Conservation (phyloP, 1,140 invertebrate genomes). For the Rhyzopertha dominica region DNA sequence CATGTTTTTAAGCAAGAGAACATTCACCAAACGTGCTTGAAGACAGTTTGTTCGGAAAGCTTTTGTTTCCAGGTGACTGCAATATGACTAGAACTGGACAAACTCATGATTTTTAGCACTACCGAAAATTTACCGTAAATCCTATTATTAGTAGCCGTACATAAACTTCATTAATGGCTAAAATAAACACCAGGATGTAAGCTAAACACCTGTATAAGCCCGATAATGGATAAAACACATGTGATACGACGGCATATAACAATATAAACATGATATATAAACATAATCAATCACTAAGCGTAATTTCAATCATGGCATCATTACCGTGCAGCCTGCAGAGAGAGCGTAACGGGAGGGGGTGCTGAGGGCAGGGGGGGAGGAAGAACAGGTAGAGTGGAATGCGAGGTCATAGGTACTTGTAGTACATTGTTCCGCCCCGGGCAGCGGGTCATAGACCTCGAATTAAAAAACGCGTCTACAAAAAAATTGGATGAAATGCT, state of each 20-base stretch:
- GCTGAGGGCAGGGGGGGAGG: not conserved
- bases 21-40: no score
- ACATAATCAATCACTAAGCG: conserved; percentile 9
- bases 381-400: conserved; percentile 23
- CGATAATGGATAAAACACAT: conserved; percentile 7
- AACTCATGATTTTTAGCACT: no score
- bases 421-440: conserved; percentile 21
- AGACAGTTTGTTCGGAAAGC: no score
- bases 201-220: conserved; percentile 9
- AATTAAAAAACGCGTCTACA: conserved; percentile 11
- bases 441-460: conserved; percentile 23
- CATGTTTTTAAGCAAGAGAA: no score
- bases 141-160: no score
- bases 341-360: no score
- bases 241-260: conserved; percentile 1
- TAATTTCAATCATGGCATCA: conserved; percentile 11
- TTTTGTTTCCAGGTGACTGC: no score
- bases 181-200: no score
- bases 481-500: conserved; percentile 1
- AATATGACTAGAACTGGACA: no score
- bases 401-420: conserved; percentile 25
- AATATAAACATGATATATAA: not conserved
- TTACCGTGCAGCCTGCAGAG: conserved; percentile 4
- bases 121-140: no score
- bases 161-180: no score